Conservation (phyloP, 2,888 invertebrate genomes). For the Epinotia bilunana region DNA sequence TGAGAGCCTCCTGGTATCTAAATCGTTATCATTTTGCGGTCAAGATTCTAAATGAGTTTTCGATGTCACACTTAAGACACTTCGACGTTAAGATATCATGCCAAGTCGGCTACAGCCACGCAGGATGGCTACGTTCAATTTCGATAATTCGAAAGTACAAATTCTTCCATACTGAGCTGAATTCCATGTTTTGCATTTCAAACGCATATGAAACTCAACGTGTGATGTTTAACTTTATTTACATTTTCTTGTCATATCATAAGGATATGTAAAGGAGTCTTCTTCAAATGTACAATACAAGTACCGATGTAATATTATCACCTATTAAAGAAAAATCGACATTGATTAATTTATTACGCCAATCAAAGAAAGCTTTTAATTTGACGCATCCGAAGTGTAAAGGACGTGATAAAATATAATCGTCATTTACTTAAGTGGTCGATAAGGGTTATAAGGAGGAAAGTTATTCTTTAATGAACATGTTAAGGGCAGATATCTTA, state of each 20-base stretch:
- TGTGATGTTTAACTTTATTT: background rate
- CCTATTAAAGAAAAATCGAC: constrained; percentile 28
- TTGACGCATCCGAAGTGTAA: constrained; percentile 76
- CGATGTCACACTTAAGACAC: constrained; percentile 55
- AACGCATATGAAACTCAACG: background rate
- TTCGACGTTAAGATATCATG: constrained; percentile 42
- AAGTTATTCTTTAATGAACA: constrained; percentile 82
- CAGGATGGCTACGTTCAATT: background rate
- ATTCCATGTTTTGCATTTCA: background rate
- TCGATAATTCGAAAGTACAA: background rate
- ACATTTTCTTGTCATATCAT: background rate
- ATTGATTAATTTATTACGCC: constrained; percentile 40
- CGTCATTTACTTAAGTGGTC: constrained; percentile 64
- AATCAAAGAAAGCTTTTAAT: constrained; percentile 54
- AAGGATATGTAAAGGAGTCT: background rate
- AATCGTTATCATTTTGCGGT: constrained; percentile 58
- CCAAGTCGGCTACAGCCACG: background rate
- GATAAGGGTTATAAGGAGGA: constrained; percentile 72
- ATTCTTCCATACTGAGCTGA: background rate
- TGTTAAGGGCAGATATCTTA: constrained; percentile 80
- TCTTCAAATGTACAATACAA: background rate
- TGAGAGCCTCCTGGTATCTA: constrained; percentile 38
- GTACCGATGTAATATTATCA: constrained; percentile 4
- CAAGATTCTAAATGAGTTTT: constrained; percentile 65
- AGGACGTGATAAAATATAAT: constrained; percentile 72